phyloP scores from a whole-genome alignment of 2,113 vertebrate genomes.

The Eonycteris spelaea region DNA sequence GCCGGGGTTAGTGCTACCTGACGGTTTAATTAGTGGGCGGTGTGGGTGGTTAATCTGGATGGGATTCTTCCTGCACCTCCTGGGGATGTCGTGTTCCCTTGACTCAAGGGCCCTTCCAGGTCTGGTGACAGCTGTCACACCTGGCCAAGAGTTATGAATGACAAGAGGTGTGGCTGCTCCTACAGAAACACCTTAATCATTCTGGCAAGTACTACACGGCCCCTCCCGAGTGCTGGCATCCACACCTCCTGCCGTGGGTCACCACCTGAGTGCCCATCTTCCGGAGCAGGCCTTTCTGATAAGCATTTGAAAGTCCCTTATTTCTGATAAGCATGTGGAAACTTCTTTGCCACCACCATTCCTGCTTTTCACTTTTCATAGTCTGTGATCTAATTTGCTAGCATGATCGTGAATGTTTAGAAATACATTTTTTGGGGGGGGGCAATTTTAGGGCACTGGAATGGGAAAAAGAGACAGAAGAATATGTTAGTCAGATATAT shows the following conservation, averaged over 20 bases:
- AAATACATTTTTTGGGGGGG: background rate
- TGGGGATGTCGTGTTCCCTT: background rate
- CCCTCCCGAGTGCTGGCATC: background rate
- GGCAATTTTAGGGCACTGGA: background rate
- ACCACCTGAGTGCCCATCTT: background rate
- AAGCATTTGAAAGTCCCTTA: background rate
- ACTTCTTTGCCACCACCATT: background rate
- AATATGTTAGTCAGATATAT: background rate
- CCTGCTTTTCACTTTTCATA: background rate
- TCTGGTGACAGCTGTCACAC: too few species aligned
- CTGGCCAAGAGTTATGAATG: background rate
- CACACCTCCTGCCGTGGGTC: background rate
- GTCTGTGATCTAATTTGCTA: background rate
- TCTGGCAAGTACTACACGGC: background rate
- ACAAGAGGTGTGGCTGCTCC: rapidly evolving
- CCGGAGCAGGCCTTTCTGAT: background rate
- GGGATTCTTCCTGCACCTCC: background rate
- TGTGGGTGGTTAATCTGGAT: background rate
- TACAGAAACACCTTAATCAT: background rate
- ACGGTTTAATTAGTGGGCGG: background rate
- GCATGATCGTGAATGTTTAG: background rate
- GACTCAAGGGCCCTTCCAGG: background rate
- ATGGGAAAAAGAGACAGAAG: background rate
- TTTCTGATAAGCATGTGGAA: background rate
- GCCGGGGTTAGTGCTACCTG: too few species aligned